These are phyloP conservation scores for Eulemur coronatus DNA, from an alignment of 2,797 vertebrate genomes.

Conservation along the genomic window DNA sequence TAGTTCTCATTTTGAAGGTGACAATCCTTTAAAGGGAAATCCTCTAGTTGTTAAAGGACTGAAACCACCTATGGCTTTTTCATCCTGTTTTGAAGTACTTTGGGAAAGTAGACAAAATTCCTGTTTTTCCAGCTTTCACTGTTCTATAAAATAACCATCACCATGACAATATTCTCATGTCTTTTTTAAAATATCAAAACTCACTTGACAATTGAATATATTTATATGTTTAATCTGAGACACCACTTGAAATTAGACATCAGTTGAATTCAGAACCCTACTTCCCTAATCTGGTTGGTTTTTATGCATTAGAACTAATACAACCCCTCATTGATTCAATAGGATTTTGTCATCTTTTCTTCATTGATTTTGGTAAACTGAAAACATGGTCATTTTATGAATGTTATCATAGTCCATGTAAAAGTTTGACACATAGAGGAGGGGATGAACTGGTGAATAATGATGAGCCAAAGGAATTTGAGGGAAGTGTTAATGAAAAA, in stretches of 20 bases:
- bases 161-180: not conserved
- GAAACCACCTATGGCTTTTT: not conserved
- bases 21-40: conserved; percentile 14
- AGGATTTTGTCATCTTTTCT: not conserved
- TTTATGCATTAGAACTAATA: not conserved
- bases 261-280: not conserved
- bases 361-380: not conserved
- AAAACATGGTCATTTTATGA: not conserved
- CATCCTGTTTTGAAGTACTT: not conserved
- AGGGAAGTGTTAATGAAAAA: not conserved
- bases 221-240: not conserved
- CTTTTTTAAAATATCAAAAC: not conserved
- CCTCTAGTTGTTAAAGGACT: not conserved
- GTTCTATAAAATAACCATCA: not conserved
- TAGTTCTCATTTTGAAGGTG: conserved; percentile 14
- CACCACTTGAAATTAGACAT: not conserved
- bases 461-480: not conserved
- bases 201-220: not conserved
- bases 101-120: not conserved
- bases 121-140: not conserved
- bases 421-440: not conserved
- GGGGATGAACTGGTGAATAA: not conserved
- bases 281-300: not conserved
- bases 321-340: not conserved
- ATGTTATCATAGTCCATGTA: not conserved